A percentile compares a stretch with the other conserved stretches of the same genome.
Evolutionary conservation across 2,113 vertebrate species (phyloP).

Genomic region (Canis aureus): DNA sequence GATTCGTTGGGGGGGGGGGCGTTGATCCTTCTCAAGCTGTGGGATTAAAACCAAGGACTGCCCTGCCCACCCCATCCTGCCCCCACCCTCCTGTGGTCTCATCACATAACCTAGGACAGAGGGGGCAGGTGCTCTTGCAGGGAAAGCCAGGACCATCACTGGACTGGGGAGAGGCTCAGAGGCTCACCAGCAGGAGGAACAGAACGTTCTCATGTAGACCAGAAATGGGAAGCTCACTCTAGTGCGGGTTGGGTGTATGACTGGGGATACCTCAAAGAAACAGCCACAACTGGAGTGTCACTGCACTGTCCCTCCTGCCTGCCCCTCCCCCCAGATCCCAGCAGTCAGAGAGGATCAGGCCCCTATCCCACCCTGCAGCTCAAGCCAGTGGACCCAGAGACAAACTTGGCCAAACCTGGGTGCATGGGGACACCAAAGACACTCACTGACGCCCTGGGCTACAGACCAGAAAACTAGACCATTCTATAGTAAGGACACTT

Average conservation of each 20-base stretch:
- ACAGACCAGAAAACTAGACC: neutral
- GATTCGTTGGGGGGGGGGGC: neutral
- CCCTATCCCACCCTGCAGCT: neutral
- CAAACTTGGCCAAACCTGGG: neutral
- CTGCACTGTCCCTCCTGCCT: rapidly evolving
- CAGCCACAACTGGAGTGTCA: neutral
- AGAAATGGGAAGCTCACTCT: neutral
- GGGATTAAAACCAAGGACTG: neutral
- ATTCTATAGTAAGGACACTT: neutral
- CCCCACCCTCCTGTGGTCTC: neutral
- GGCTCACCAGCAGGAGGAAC: neutral
- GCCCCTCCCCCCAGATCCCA: neutral
- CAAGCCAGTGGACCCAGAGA: neutral
- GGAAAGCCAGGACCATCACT: neutral
- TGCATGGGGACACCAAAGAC: neutral
- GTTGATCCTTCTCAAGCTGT: neutral
- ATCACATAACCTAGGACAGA: neutral
- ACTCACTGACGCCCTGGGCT: neutral
- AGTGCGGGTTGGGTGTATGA: too few species aligned
- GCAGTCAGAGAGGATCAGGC: neutral
- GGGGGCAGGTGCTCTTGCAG: neutral
- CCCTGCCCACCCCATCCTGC: neutral
- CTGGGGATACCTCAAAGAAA: neutral
- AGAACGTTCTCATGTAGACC: neutral
- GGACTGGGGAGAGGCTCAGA: neutral